Percentiles rank a stretch among this genome's conserved stretches.
phyloP scores from a whole-genome alignment of 2,113 vertebrate genomes.

The Hippoglossus stenolepis region DNA sequence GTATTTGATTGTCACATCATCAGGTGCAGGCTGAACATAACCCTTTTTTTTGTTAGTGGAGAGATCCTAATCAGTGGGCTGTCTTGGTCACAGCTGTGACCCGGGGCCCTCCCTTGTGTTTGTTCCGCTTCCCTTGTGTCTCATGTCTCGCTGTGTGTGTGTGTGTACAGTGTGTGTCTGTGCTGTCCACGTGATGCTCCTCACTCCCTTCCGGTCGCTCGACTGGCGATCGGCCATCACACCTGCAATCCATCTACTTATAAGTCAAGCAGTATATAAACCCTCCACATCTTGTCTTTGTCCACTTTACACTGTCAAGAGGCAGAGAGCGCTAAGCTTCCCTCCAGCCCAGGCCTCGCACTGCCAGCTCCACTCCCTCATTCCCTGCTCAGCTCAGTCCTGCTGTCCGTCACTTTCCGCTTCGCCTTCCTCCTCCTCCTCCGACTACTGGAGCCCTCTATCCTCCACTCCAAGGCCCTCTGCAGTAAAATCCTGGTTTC shows the following conservation, averaged over 20 bases:
- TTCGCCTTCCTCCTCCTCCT: not conserved
- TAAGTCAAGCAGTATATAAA: not conserved
- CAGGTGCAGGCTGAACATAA: conserved; percentile 17
- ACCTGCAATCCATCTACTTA: not conserved
- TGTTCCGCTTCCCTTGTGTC: not conserved
- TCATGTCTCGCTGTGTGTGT: not conserved
- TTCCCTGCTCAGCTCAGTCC: not conserved
- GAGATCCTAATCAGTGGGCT: conserved; percentile 4
- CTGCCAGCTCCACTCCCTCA: not conserved
- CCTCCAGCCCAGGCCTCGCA: not conserved
- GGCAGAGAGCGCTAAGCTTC: too few species aligned
- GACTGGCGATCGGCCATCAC: not conserved
- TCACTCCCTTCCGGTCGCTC: not conserved
- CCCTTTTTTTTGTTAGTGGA: not conserved
- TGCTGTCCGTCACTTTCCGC: not conserved
- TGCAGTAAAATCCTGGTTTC: too few species aligned
- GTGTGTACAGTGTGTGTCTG: not conserved
- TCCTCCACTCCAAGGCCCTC: not conserved
- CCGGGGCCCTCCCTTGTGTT: not conserved
- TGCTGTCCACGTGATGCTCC: not conserved
- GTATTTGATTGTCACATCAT: conserved; percentile 9
- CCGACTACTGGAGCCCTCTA: too few species aligned
- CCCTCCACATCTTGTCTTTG: not conserved
- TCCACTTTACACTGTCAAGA: not conserved
- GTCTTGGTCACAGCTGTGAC: conserved; percentile 1